Evolutionary conservation across 1,140 invertebrate species (phyloP), one percentile per base, ranked within the genome.

Genomic region (Gonioctena quinquepunctata): DNA sequence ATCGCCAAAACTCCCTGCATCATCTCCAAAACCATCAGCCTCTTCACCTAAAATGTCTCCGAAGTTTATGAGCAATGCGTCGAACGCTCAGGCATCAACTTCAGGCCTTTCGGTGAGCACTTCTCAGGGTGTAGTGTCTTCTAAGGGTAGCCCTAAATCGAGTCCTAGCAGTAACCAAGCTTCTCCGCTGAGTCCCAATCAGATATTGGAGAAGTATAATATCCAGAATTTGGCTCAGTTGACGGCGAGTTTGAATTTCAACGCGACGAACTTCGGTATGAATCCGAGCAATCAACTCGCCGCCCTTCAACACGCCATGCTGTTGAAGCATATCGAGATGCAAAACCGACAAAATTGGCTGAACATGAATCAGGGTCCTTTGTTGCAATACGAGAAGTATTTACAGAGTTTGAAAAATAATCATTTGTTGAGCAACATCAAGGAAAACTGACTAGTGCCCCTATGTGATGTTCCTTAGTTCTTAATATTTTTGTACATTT

Each of bases 331-430:
- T 21, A 74, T 82, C 60, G 79, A 82, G 63, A 59, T 79, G 69
- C 80, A 80, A 26, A 77, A 80, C 13, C 28, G 74, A 21, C 77
- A 80, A 26, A 81, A 76, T 42, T 79, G 78, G 79, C 63, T 78
- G 63, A 77, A 74, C 54, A 75, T 72, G 52, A 79, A 75, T 59
- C 77, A 77, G 27, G 71, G 68, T 33, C 74, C 77, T 4, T 26
- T 80, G 26, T 27, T 78, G 56, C 81, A 83, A 66, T 83, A 80
- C 68, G 81, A 83, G 66, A 83, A 80, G 66, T 83, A 81, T 63
- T 67, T 83, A 63, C 77, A 82, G 63, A 81, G 72, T 69, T 64
- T 82, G 64, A 77, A 68, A 49, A 66, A 61, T 6, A 71, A 72
- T 16, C 62, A 72, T 18, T 25, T 80, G 2, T 69, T 77, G 50